Conservation (phyloP, 2,113 vertebrate genomes). For the Euleptes europaea region DNA sequence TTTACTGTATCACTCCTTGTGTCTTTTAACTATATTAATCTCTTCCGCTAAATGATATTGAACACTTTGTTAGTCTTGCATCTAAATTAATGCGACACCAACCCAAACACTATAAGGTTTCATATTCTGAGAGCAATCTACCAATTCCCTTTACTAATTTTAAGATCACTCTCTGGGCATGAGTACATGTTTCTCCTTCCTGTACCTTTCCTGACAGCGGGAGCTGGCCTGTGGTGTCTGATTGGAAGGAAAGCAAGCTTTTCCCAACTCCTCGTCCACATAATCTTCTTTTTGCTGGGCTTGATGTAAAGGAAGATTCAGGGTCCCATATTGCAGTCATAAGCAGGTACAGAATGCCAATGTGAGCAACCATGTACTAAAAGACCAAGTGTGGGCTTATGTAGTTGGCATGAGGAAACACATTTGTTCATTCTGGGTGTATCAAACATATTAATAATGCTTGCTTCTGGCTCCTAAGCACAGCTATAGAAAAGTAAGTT, state of each 20-base stretch:
- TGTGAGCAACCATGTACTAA: neutral
- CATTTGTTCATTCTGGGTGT: neutral
- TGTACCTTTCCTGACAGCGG: neutral
- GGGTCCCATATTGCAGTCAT: neutral
- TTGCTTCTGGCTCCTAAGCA: neutral
- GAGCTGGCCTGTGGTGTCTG: neutral
- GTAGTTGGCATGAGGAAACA: neutral
- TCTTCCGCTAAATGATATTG: neutral
- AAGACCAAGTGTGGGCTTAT: neutral
- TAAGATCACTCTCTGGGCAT: neutral
- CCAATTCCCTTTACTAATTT: neutral
- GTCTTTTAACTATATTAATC: neutral
- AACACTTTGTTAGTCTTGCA: neutral
- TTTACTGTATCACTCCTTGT: neutral
- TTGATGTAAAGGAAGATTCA: conserved; percentile 14
- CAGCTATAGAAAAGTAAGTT: neutral
- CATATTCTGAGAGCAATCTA: neutral
- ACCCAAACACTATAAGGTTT: neutral
- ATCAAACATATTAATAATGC: neutral
- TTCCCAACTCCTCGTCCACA: neutral
- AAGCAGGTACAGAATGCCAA: neutral
- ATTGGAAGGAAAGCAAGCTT: neutral
- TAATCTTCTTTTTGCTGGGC: neutral
- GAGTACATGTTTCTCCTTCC: neutral
- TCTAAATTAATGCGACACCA: neutral